Conservation (phyloP, 2,797 vertebrate genomes). For the Myotis findleyi region DNA sequence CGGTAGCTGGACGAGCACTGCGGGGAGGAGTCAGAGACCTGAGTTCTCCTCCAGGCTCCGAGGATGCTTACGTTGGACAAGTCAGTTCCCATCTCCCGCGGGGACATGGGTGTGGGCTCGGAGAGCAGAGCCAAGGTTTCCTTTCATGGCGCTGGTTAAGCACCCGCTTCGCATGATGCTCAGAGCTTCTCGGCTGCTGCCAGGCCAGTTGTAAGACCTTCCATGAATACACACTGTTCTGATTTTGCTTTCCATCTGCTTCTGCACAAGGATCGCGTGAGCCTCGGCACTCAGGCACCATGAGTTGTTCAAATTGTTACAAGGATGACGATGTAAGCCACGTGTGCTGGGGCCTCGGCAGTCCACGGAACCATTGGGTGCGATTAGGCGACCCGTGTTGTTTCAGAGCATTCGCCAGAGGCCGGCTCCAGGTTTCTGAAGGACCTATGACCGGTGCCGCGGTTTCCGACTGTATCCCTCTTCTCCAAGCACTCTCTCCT, state of each 20-base stretch:
- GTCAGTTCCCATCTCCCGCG: not conserved
- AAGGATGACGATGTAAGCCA: not conserved
- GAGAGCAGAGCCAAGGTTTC: not conserved
- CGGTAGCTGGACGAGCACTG: not conserved
- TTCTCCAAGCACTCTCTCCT: not conserved
- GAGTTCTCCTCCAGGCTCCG: not conserved
- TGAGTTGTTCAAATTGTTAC: not conserved
- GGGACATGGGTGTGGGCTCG: not conserved
- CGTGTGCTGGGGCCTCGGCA: not conserved
- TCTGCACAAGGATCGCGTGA: not conserved
- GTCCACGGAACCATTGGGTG: not conserved
- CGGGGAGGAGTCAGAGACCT: no score
- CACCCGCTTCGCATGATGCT: not conserved
- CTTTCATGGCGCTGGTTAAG: not conserved
- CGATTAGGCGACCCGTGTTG: not conserved
- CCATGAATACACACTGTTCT: not conserved
- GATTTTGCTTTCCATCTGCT: not conserved
- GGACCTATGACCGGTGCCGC: accelerated
- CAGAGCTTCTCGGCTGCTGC: not conserved
- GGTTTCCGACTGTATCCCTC: not conserved
- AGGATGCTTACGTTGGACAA: not conserved
- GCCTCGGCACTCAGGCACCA: not conserved
- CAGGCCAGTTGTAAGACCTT: not conserved
- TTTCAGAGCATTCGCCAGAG: not conserved
- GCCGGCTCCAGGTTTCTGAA: not conserved